These are phyloP conservation scores for Taenioides sp. DNA, from an alignment of 2,797 vertebrate genomes.

Conservation along the genomic window DNA sequence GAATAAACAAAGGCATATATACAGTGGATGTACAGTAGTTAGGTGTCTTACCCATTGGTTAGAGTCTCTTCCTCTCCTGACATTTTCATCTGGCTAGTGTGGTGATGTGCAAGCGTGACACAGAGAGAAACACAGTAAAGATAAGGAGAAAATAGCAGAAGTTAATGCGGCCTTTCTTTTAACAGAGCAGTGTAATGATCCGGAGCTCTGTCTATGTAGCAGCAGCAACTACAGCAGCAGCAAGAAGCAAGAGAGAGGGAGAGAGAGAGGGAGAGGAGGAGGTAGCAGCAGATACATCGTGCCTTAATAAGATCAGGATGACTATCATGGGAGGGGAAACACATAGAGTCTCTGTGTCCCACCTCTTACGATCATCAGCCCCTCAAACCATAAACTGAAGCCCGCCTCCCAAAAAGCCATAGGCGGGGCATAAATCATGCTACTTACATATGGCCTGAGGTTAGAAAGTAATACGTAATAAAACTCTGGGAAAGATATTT, in stretches of 20 bases:
- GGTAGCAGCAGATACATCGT: constrained; percentile 62
- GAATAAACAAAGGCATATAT: constrained; percentile 1
- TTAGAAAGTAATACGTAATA: constrained; percentile 24
- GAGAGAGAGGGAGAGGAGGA: constrained; percentile 18
- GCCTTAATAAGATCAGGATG: constrained; percentile 81
- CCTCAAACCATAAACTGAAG: constrained; percentile 61
- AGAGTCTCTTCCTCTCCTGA: constrained; percentile 74
- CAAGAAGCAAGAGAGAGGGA: constrained; percentile 9
- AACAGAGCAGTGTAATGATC: constrained; percentile 53
- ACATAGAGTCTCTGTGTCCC: constrained; percentile 47
- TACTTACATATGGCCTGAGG: constrained; percentile 28
- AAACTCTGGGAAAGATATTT: background rate
- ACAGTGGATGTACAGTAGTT: constrained; percentile 12
- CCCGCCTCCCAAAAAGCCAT: constrained; percentile 62
- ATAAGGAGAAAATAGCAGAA: constrained; percentile 41
- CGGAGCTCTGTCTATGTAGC: constrained; percentile 46
- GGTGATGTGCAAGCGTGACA: constrained; percentile 13
- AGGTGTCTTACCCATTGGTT: constrained; percentile 77
- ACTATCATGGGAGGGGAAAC: constrained; percentile 70
- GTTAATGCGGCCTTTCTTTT: constrained; percentile 49
- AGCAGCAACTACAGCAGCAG: constrained; percentile 50
- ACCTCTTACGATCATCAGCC: constrained; percentile 57
- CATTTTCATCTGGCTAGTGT: constrained; percentile 77
- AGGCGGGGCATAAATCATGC: constrained; percentile 29
- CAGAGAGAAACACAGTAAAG: constrained; percentile 14